phyloP scores from a whole-genome alignment of 2,888 invertebrate genomes.

The Aphidoletes aphidimyza region DNA sequence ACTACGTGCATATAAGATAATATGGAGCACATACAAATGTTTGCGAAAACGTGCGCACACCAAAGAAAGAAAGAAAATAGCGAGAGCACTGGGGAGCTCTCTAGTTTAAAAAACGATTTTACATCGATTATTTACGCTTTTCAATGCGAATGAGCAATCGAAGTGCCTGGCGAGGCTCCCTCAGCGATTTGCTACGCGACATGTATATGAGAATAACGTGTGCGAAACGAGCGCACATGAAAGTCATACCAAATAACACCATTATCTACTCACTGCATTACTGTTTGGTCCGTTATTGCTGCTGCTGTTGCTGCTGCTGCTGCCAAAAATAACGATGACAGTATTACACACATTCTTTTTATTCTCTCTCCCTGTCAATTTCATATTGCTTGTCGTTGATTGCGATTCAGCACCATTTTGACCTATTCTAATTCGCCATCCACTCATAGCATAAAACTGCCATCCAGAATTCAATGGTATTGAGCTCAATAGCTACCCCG shows the following conservation, averaged over 20 bases:
- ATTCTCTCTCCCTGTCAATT: background rate
- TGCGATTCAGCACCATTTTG: slow-evolving; percentile 35
- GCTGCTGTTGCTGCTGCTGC: background rate
- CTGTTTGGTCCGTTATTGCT: background rate
- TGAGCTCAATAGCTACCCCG: background rate
- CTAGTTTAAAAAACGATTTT: slow-evolving; percentile 27
- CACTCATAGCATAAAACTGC: background rate
- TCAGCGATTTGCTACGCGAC: slow-evolving; percentile 1
- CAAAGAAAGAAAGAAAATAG: background rate
- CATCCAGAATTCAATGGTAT: background rate
- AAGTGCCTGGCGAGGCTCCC: slow-evolving; percentile 16
- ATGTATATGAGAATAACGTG: background rate
- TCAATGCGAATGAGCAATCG: slow-evolving; percentile 31
- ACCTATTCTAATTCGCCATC: background rate
- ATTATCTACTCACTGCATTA: background rate
- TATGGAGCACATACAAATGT: no score
- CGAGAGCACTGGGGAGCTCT: background rate
- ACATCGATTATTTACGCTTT: slow-evolving; percentile 38
- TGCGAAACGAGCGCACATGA: slow-evolving; percentile 18
- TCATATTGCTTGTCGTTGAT: slow-evolving; percentile 5
- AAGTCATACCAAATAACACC: slow-evolving; percentile 16
- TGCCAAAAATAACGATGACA: background rate
- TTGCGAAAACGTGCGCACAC: background rate
- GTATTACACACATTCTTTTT: background rate
- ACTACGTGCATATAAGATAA: no score